Evolutionary conservation across 2,888 invertebrate genomes (phyloP).

Genomic region (Nasonia oneida): DNA sequence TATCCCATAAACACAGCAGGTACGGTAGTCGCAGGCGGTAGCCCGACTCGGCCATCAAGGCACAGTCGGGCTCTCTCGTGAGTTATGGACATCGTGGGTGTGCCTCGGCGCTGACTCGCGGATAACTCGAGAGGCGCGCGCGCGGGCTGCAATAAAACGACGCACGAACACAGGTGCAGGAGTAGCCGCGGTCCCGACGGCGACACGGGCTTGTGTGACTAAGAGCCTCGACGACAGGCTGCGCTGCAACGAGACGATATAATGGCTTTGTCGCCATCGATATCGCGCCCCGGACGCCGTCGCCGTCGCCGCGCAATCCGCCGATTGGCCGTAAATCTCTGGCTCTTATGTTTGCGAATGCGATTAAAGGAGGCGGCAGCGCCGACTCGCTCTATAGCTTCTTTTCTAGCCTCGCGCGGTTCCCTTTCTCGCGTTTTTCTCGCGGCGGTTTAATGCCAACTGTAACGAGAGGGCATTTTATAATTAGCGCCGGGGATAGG

Average conservation of each 20-base stretch:
- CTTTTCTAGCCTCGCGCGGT: not conserved
- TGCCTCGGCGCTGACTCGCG: constrained; percentile 61
- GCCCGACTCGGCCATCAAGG: not conserved
- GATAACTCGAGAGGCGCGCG: constrained; percentile 50
- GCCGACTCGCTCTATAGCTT: not conserved
- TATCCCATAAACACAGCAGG: constrained; percentile 4
- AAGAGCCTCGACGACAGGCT: constrained; percentile 45
- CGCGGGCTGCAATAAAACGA: constrained; percentile 61
- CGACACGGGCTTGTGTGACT: constrained; percentile 32
- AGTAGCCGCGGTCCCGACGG: not conserved
- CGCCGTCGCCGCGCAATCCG: constrained; percentile 70
- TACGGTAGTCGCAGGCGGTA: constrained; percentile 39
- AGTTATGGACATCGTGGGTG: constrained; percentile 72
- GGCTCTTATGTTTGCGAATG: constrained; percentile 29
- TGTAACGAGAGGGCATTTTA: constrained; percentile 43
- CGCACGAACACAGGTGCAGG: constrained; percentile 43
- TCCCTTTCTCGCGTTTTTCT: not conserved
- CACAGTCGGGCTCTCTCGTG: constrained; percentile 62
- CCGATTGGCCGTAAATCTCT: constrained; percentile 75
- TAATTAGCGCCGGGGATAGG: constrained; percentile 57
- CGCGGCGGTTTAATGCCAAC: not conserved
- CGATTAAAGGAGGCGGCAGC: constrained; percentile 41
- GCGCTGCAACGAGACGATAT: constrained; percentile 62
- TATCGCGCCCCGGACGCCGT: constrained; percentile 39
- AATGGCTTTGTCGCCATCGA: constrained; percentile 67